Conservation (phyloP, 2,113 vertebrate species). For the Xenopus borealis region DNA sequence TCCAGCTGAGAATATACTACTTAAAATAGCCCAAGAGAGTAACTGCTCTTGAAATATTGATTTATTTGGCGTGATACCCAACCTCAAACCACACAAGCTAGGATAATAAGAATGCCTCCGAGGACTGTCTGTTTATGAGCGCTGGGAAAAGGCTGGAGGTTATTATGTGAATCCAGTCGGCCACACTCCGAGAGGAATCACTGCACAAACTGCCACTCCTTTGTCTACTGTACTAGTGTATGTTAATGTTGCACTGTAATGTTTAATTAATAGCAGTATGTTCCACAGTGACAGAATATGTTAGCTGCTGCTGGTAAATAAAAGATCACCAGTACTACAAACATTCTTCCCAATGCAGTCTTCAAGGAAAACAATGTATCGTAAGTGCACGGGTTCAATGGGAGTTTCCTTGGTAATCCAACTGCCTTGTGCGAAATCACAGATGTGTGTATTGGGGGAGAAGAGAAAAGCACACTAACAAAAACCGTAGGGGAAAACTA, state of each 20-base stretch:
- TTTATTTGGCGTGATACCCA: slow-evolving; percentile 1
- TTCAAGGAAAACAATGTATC: neutral
- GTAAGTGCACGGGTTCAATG: neutral
- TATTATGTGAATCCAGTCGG: neutral
- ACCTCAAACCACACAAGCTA: neutral
- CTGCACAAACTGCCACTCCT: neutral
- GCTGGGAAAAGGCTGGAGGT: slow-evolving; percentile 4
- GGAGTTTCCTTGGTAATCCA: neutral
- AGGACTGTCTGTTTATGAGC: neutral
- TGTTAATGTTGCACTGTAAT: neutral
- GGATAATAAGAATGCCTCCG: slow-evolving; percentile 6
- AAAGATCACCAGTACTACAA: slow-evolving; percentile 1
- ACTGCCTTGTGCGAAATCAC: neutral
- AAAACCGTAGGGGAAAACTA: no score
- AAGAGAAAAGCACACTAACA: no score
- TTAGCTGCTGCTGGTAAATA: slow-evolving; percentile 21
- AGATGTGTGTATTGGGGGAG: no score
- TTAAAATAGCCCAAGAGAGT: slow-evolving; percentile 25
- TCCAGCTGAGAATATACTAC: neutral
- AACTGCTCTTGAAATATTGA: slow-evolving; percentile 21
- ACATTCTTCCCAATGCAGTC: slow-evolving; percentile 1
- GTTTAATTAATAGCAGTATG: slow-evolving; percentile 7
- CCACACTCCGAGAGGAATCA: neutral
- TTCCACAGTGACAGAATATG: slow-evolving; percentile 9
- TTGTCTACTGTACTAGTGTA: neutral